These are phyloP conservation scores for Listronotus bonariensis DNA, from an alignment of 1,140 invertebrate species.

Conservation along the genomic window DNA sequence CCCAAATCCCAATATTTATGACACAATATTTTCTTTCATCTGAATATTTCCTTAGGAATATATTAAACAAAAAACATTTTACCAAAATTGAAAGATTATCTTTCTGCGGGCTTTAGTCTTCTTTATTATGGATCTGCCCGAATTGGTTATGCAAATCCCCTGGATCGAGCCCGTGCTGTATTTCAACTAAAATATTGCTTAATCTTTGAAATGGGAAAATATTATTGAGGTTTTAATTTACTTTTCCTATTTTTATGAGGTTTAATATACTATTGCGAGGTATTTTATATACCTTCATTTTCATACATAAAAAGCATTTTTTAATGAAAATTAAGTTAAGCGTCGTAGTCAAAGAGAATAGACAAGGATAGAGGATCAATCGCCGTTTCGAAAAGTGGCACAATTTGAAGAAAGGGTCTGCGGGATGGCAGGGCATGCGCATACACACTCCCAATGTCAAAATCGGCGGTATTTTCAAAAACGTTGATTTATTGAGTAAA, in stretches of 20 bases:
- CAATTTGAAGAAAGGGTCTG: too few relatives aligned
- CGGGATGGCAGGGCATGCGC: too few relatives aligned
- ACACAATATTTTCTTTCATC: conserved; percentile 11
- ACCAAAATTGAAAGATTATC: conserved; percentile 39
- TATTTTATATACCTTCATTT: too few relatives aligned
- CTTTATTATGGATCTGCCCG: conserved; percentile 35
- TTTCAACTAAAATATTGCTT: conserved; percentile 35
- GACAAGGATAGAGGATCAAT: too few relatives aligned
- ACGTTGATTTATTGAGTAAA: too few relatives aligned
- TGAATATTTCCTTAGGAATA: conserved; percentile 23
- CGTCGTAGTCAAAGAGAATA: too few relatives aligned
- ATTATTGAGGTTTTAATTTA: conserved; percentile 15
- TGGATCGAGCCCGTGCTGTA: conserved; percentile 20
- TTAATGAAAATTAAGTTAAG: too few relatives aligned
- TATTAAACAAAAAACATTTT: conserved; percentile 37
- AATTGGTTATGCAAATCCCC: conserved; percentile 38
- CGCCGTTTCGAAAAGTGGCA: too few relatives aligned
- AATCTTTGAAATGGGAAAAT: conserved; percentile 36
- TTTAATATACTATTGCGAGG: too few relatives aligned
- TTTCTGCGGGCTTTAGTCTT: conserved; percentile 24
- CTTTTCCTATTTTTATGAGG: not conserved
- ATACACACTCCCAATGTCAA: too few relatives aligned
- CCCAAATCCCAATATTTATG: conserved; percentile 15
- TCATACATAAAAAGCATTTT: too few relatives aligned
- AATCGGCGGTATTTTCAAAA: too few relatives aligned